Base-by-base conservation (phyloP, 2,888 invertebrate species). In the Yponomeuta malinellus region DNA sequence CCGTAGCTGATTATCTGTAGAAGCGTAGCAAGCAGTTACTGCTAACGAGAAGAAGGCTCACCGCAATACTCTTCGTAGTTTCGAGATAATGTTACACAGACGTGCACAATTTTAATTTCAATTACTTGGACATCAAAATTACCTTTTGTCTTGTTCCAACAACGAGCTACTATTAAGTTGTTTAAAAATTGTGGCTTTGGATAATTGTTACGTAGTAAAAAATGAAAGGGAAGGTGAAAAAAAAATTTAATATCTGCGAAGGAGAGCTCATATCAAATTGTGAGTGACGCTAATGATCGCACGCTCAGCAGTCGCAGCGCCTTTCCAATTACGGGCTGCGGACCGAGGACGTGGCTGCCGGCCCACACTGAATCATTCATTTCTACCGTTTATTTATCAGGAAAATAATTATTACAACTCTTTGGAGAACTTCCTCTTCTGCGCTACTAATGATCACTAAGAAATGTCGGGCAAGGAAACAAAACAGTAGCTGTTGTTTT, bases 221-320 rank as follows among this genome's bases (percentile, higher is more conserved):
- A 63, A 63, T 23, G 31, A 48, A 52, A 68, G 48, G 9, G 23
- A 52, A 69, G 8, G 31, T 69, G 23, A 65, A 48, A 70, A 65
- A 48, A 70, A 48, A 52, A 70, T 64, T 71, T n/a, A 52, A 71
- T 68, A 69, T 63, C 37, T 48, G 52, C 43, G 31, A 23, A 65
- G 70, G 33, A 68, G 76, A 74, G 75, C 68, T 77, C 79, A 78
- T 81, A 81, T 80, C 79, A 87, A 86, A 86, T 86, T 83, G 84
- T 90, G 90, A 91, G 88, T 90, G 90, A 90, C 91, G 85, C 88
- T 92, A 91, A 92, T 90, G 90, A 90, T 86, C 87, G 85, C 84
- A 82, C 84, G 85, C 78, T 84, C 85, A 82, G 72, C 72, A 72
- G 52, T 71, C 82, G 82, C 82, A 81, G 81, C 81, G 77, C 82